Base-by-base conservation (phyloP, 2,113 vertebrate species). In the Hippocampus zosterae region DNA sequence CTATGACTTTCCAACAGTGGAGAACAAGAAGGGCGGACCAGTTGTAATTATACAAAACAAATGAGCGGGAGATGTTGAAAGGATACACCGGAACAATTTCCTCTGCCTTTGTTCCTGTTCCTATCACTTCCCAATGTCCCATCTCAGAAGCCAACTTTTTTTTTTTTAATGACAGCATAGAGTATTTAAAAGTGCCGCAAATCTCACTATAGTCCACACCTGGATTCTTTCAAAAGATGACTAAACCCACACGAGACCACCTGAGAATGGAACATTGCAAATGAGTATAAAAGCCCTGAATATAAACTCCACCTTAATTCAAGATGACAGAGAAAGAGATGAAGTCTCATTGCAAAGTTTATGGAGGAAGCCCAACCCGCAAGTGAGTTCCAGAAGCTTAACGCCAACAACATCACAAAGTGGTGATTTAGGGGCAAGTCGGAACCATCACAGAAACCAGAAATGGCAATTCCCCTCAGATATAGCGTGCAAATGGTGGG, bases 401-500 rank as follows among this genome's bases (percentile, higher is more conserved):
- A 50, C 78, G 72, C 46, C 68, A 40, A 40, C 69, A 65, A 56
- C 66, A 69, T 81, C 68, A 72, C 57, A 67, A 68, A 79, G 76
- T 65, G 67, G 72, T 70, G 68, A 60, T 76, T 77, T 60, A 53
- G 72, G 37, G 33, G 61, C 33, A 63, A 41, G 33, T 41, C 6
- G 25, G 27, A 60, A 41, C 33, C 10, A n/a, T 41, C 21, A 33
- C 27, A 33, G 15, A 18, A 60, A 29, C 27, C 40, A 67, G 67
- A 86, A 77, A 89, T 87, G 83, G 82, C 85, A 81, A 87, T 89
- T 80, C 78, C 85, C 75, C 55, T 33, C 27, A 9, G 13, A 33
- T 33, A 60, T 60, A 29, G 25, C 57, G 57, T 60, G 57, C 33
- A 29, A 60, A 16, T 19, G 16, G 33, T 33, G 57, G 6, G 7